phyloP scores from a whole-genome alignment of 2,888 invertebrate genomes.

The Mactromeris polynyma region DNA sequence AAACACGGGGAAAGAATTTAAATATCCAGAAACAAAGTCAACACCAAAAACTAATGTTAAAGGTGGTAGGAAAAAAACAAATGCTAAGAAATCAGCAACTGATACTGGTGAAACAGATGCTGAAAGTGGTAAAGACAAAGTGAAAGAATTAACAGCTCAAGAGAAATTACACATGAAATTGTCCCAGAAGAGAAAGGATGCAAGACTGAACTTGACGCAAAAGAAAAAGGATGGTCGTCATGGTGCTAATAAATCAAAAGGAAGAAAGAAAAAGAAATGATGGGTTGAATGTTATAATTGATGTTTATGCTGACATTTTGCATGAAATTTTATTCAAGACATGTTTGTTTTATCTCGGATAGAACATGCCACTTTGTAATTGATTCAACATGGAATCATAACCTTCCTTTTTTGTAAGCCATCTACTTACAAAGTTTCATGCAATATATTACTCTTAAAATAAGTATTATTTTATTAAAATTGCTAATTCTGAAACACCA shows the following conservation, averaged over 20 bases:
- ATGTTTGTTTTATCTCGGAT: too few relatives aligned
- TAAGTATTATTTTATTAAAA: too few relatives aligned
- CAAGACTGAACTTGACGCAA: slow-evolving; percentile 16
- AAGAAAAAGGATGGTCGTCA: neutral
- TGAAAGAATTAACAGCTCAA: slow-evolving; percentile 43
- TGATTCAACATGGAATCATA: too few relatives aligned
- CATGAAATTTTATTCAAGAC: too few relatives aligned
- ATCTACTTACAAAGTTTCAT: too few relatives aligned
- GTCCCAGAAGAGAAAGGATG: slow-evolving; percentile 40
- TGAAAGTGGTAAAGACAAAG: neutral
- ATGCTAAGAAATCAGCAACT: neutral
- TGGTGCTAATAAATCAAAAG: neutral
- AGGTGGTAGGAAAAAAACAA: neutral
- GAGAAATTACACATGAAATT: slow-evolving; percentile 50
- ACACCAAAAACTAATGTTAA: neutral
- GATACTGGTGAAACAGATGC: neutral
- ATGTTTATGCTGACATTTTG: too few relatives aligned
- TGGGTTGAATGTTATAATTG: too few relatives aligned
- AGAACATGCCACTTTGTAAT: too few relatives aligned
- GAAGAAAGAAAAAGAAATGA: neutral
- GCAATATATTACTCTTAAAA: too few relatives aligned
- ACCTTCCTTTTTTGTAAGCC: too few relatives aligned
- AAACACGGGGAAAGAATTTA: neutral
- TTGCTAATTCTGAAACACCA: too few relatives aligned
- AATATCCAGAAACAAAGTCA: neutral